Conservation (phyloP, 2,113 vertebrate species). For the Himantopus leucocephalus region DNA sequence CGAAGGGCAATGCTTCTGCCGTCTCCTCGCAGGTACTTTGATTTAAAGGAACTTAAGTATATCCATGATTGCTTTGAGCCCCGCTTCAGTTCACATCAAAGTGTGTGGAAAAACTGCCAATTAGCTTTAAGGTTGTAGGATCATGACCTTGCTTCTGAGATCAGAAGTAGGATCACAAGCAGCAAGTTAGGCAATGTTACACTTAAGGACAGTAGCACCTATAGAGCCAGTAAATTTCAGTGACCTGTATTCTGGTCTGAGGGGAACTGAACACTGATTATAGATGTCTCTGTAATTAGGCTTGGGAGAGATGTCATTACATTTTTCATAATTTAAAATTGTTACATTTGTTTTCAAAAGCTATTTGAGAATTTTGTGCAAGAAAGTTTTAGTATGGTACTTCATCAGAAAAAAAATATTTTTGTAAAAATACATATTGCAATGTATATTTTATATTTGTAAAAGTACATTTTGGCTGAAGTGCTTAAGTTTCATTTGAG, state of each 20-base stretch:
- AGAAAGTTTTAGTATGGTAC: neutral
- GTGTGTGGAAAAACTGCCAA: slow-evolving; percentile 15
- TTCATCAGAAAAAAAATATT: neutral
- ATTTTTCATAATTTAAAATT: neutral
- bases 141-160: slow-evolving; percentile 33
- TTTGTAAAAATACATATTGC: neutral
- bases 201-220: neutral
- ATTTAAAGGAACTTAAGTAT: slow-evolving; percentile 30
- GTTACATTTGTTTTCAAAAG: neutral
- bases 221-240: neutral
- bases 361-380: neutral
- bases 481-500: neutral
- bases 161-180: slow-evolving; percentile 14
- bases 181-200: neutral
- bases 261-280: neutral
- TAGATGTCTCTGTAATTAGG: neutral
- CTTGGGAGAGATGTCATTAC: neutral
- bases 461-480: neutral
- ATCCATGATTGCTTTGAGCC: neutral
- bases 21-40: neutral
- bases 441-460: neutral
- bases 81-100: slow-evolving; percentile 36
- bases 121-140: slow-evolving; percentile 46
- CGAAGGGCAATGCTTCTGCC: neutral
- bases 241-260: neutral